A percentile compares a stretch with the other conserved stretches of the same genome.
Conservation (phyloP, 1,140 invertebrate genomes). For the Drosophila mojavensis region DNA sequence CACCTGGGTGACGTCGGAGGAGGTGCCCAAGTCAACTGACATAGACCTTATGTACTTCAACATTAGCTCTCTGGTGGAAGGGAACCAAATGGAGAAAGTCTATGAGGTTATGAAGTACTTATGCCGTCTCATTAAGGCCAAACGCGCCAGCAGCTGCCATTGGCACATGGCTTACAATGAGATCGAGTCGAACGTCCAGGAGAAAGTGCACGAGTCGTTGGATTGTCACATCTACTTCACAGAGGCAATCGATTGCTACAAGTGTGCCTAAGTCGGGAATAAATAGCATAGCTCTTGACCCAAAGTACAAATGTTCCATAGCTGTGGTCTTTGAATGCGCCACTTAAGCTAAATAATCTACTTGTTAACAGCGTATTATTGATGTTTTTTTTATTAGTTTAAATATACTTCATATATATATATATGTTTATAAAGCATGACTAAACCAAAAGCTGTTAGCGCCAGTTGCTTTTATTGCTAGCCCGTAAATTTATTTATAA, state of each 20-base stretch:
- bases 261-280: constrained; percentile 26
- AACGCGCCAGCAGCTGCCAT: constrained; percentile 38
- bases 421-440: background rate
- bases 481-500: constrained; percentile 56
- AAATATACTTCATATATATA: constrained; percentile 1
- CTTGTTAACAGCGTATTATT: constrained; percentile 1
- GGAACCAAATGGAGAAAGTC: constrained; percentile 25
- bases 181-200: constrained; percentile 51
- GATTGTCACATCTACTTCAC: constrained; percentile 40
- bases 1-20: constrained; percentile 51
- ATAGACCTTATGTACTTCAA: constrained; percentile 46
- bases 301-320: constrained; percentile 28
- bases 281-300: background rate
- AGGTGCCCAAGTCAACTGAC: constrained; percentile 43
- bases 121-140: constrained; percentile 59
- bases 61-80: constrained; percentile 37
- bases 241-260: constrained; percentile 48
- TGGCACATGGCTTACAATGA: constrained; percentile 65
- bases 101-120: constrained; percentile 68
- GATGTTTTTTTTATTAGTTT: background rate
- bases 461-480: constrained; percentile 12
- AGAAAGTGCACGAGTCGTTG: constrained; percentile 22
- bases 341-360: constrained; percentile 7
- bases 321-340: constrained; percentile 6
- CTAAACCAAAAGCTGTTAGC: constrained; percentile 13